phyloP scores from a whole-genome alignment of 2,888 invertebrate species.

The Eupelmus urozonus region DNA sequence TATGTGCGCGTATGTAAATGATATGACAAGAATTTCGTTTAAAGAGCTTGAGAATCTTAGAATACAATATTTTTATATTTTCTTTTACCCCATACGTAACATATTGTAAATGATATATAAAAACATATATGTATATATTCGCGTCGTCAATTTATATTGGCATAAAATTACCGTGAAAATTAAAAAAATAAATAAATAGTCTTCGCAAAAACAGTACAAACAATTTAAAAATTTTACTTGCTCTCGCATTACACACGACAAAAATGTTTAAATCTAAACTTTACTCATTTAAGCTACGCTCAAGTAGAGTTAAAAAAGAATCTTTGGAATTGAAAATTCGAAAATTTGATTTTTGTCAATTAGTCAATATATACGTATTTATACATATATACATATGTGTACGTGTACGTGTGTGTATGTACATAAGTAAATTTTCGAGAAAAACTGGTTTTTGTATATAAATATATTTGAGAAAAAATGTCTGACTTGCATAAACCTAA shows the following conservation, averaged over 20 bases:
- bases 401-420: neutral
- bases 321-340: slow-evolving; percentile 25
- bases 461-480: slow-evolving; percentile 21
- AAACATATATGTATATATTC: too few species aligned
- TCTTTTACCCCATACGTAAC: slow-evolving; percentile 45
- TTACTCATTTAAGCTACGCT: slow-evolving; percentile 16
- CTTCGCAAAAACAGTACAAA: neutral
- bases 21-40: slow-evolving; percentile 57
- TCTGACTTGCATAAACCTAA: neutral
- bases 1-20: slow-evolving; percentile 9
- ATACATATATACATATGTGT: too few species aligned
- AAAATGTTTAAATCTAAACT: slow-evolving; percentile 20
- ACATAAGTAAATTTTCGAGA: slow-evolving; percentile 23
- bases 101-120: slow-evolving; percentile 56
- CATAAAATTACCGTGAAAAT: too few species aligned
- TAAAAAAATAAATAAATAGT: slow-evolving; percentile 7
- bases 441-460: slow-evolving; percentile 35
- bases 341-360: slow-evolving; percentile 22
- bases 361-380: too few species aligned
- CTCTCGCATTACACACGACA: slow-evolving; percentile 22
- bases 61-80: slow-evolving; percentile 39
- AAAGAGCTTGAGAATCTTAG: slow-evolving; percentile 51
- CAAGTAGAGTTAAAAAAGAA: too few species aligned
- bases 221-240: neutral
- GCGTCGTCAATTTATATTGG: too few species aligned